A percentile compares a stretch with the other conserved stretches of the same genome.
Conservation (phyloP, 2,113 vertebrate genomes). For the Caloenas nicobarica region DNA sequence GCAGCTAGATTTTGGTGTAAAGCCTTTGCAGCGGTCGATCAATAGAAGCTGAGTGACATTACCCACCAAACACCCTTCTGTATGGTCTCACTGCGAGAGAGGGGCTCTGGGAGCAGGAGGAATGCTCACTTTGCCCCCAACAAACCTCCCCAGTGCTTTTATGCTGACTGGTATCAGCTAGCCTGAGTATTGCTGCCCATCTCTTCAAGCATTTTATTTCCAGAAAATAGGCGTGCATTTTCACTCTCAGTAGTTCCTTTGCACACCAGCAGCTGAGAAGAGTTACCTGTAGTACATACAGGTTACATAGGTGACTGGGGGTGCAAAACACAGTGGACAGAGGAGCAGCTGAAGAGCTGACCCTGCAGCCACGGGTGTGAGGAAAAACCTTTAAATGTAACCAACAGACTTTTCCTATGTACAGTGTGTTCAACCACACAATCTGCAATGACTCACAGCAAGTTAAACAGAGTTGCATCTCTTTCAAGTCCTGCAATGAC, state of each 20-base stretch:
- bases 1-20: background rate
- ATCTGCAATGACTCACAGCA: background rate
- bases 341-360: background rate
- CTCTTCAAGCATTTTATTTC: fast-evolving
- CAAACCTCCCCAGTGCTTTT: background rate
- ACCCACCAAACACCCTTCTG: background rate
- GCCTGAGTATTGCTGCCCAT: background rate
- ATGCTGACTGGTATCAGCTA: too few relatives aligned
- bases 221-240: fast-evolving
- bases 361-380: fast-evolving
- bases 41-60: background rate
- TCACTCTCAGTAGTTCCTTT: background rate
- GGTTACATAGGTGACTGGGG: too few relatives aligned
- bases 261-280: background rate
- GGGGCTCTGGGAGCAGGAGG: background rate
- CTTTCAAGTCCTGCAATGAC: background rate
- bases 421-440: background rate
- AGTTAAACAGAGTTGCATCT: background rate
- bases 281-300: fast-evolving
- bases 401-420: background rate
- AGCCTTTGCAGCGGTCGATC: fast-evolving
- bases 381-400: background rate
- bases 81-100: background rate
- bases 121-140: background rate
- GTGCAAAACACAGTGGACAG: background rate